Percentiles rank a stretch among this genome's conserved stretches.
Evolutionary conservation across 2,888 invertebrate species (phyloP).

Genomic region (Acleris laterana): DNA sequence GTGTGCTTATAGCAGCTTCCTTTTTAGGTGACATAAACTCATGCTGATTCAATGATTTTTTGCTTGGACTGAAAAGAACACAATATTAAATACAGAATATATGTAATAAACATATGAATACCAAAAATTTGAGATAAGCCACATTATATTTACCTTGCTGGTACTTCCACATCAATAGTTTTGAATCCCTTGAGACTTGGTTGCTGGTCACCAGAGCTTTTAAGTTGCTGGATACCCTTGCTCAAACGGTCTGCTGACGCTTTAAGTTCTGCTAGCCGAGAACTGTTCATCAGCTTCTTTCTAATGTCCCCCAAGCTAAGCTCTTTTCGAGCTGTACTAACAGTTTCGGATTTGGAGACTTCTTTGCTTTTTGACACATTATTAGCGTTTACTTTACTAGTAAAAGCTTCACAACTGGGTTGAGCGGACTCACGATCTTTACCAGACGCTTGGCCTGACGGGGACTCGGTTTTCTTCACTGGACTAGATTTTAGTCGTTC

Average conservation of each 20-base stretch:
- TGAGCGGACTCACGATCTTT: constrained; percentile 1
- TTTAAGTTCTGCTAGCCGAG: constrained; percentile 88
- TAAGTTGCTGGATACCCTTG: constrained; percentile 86
- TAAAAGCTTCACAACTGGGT: constrained; percentile 51
- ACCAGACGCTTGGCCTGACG: constrained; percentile 12
- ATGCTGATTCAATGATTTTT: constrained; percentile 60
- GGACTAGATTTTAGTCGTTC: neutral
- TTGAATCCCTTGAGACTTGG: constrained; percentile 87
- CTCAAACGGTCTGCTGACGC: constrained; percentile 87
- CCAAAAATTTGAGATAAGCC: neutral
- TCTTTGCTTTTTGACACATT: constrained; percentile 55
- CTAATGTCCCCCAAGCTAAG: constrained; percentile 88
- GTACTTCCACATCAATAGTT: constrained; percentile 90
- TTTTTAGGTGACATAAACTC: constrained; percentile 86
- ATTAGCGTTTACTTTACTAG: constrained; percentile 63
- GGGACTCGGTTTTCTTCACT: constrained; percentile 1
- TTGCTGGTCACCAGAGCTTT: constrained; percentile 71
- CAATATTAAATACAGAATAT: constrained; percentile 5
- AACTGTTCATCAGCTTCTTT: constrained; percentile 87
- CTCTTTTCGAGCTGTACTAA: constrained; percentile 83
- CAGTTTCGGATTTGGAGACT: constrained; percentile 62
- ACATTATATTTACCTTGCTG: constrained; percentile 84
- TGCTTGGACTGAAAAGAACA: constrained; percentile 85
- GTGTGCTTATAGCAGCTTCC: constrained; percentile 58
- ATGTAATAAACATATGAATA: neutral